A percentile compares a stretch with the other conserved stretches of the same genome.
These are phyloP conservation scores for Hassar affinis DNA, from an alignment of 2,113 vertebrate species.

Conservation along the genomic window DNA sequence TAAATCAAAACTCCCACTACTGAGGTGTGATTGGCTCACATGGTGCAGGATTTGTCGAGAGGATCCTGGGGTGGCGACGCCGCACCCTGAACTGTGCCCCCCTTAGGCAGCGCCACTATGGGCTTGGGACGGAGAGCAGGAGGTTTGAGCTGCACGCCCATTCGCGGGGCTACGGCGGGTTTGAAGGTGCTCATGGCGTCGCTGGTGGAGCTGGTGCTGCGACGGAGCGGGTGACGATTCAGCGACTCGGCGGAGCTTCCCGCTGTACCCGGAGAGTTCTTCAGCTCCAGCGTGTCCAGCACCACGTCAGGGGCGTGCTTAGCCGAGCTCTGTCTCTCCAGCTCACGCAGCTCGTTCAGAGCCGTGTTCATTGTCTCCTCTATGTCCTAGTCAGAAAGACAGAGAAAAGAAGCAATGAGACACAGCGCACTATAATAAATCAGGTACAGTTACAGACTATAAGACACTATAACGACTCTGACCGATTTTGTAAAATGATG, in stretches of 20 bases:
- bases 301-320: slow-evolving; percentile 95
- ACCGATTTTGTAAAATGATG: neutral
- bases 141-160: slow-evolving; percentile 95
- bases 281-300: slow-evolving; percentile 94
- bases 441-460: neutral
- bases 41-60: slow-evolving; percentile 95
- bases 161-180: slow-evolving; percentile 86
- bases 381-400: slow-evolving; percentile 81
- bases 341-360: slow-evolving; percentile 92
- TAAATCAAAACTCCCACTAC: neutral
- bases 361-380: slow-evolving; percentile 98
- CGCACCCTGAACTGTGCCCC: slow-evolving; percentile 79
- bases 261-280: slow-evolving; percentile 75
- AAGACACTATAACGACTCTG: neutral
- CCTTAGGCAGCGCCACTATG: slow-evolving; percentile 85
- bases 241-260: slow-evolving; percentile 81
- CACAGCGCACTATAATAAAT: neutral
- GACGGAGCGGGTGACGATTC: slow-evolving; percentile 83
- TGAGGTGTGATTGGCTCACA: slow-evolving; percentile 70
- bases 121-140: slow-evolving; percentile 94
- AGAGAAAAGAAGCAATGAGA: neutral
- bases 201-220: slow-evolving; percentile 90
- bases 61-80: slow-evolving; percentile 81
- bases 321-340: slow-evolving; percentile 92
- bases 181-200: slow-evolving; percentile 97